Evolutionary conservation across 2,888 invertebrate genomes (phyloP), one percentile per base, ranked within the genome.

Genomic region (Venustoraphidia nigricollis): DNA sequence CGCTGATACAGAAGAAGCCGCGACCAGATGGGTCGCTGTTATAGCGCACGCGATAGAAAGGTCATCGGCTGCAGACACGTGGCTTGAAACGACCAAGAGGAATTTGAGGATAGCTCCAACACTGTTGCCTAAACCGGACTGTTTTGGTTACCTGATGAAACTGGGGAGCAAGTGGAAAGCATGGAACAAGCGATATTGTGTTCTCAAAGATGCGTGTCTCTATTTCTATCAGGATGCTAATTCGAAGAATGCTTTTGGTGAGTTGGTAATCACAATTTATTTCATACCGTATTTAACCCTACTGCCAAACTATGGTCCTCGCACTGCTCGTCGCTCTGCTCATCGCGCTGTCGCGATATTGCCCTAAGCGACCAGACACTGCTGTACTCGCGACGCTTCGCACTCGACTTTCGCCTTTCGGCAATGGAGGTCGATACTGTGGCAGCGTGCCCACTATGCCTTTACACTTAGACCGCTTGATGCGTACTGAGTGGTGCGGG

Each of bases 161-260:
- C 74, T 93, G 53, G 83, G 85, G 45, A 84, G 81, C 51, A 83
- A 85, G 58, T 86, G 89, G 74, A 85, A 87, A 61, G 83, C 87
- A 14, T 95, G 94, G 93, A 85, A 85, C 52, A 81, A 87, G 60
- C 77, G 92, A 46, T 95, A 92, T 70, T 94, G 93, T 71, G 88
- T 96, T 36, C 75, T 95, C 42, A 95, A 94, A 66, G 93, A 94
- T 65, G 95, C 93, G 41, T 92, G 92, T 57, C 75, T 95, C 27
- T 95, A 92, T 69, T 92, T 94, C 68, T 95, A 92, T 68, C 83
- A 83, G 56, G 91, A 92, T 63, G 83, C 82, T 4, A 86, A 83
- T 62, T 84, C 92, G 58, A 86, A 85, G 63, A 82, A 76, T 62
- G 91, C 94, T 54, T 84, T 91, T 66, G 94, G 94, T 89, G 68